Percentiles rank a stretch among this genome's conserved stretches.
Evolutionary conservation across 2,797 vertebrate genomes (phyloP).

Genomic region (Propithecus perrieri): DNA sequence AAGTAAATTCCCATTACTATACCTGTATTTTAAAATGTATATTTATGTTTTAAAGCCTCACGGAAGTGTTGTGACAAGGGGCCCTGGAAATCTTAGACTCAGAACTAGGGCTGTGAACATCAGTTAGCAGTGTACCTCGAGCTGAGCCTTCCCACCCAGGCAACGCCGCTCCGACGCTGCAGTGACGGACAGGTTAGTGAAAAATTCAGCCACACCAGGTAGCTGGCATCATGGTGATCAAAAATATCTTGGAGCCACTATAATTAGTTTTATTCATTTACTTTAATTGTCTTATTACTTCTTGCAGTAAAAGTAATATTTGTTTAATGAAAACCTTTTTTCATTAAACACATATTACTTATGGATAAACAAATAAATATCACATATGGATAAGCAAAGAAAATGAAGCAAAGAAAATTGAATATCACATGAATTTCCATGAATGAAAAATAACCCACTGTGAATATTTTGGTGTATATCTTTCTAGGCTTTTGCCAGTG

Average conservation of each 20-base stretch:
- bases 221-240: neutral
- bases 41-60: neutral
- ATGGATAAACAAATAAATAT: neutral
- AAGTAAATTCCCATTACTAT: neutral
- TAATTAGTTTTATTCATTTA: neutral
- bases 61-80: neutral
- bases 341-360: neutral
- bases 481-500: neutral
- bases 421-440: neutral
- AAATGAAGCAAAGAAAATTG: neutral
- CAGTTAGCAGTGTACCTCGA: fast-evolving
- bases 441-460: neutral
- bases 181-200: neutral
- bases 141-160: fast-evolving
- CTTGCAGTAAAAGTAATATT: neutral
- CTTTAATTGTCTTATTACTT: neutral
- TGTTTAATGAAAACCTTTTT: neutral
- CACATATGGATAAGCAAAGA: neutral
- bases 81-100: neutral
- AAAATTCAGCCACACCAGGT: neutral
- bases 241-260: neutral
- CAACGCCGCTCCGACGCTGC: too few species aligned
- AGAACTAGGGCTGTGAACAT: neutral
- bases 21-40: neutral
- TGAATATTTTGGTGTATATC: neutral